Evolutionary conservation across 2,888 invertebrate genomes (phyloP).

Genomic region (Orthosia gracilis): DNA sequence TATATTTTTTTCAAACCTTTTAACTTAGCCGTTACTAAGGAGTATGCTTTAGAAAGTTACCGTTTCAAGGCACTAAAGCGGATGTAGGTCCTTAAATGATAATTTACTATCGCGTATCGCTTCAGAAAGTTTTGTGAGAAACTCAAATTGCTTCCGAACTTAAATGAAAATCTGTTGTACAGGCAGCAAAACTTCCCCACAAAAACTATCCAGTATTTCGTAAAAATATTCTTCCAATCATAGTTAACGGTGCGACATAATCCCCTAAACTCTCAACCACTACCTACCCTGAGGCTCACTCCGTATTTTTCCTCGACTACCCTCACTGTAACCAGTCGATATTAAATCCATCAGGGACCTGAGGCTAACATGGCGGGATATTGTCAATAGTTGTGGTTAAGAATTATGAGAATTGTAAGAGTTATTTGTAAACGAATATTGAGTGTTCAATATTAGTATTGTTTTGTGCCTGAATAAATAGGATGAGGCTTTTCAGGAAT

Average conservation of each 20-base stretch:
- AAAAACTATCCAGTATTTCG: neutral
- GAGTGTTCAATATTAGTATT: conserved; percentile 28
- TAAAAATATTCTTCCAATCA: conserved; percentile 8
- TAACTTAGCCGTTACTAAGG: too few relatives aligned
- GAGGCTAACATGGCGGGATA: conserved; percentile 7
- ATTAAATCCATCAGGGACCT: conserved; percentile 35
- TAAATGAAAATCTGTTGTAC: too few relatives aligned
- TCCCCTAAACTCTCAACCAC: conserved; percentile 8
- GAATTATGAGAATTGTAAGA: conserved; percentile 19
- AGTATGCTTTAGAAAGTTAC: too few relatives aligned
- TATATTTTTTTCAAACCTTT: too few relatives aligned
- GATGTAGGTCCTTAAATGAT: too few relatives aligned
- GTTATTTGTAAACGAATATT: conserved; percentile 34
- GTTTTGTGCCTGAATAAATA: conserved; percentile 18
- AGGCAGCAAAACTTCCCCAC: neutral
- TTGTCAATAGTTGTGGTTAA: conserved; percentile 27
- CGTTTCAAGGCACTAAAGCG: too few relatives aligned
- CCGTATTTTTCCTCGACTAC: conserved; percentile 28
- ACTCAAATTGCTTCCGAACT: too few relatives aligned
- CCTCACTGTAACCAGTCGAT: conserved; percentile 28
- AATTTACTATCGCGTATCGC: too few relatives aligned
- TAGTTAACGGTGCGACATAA: conserved; percentile 44
- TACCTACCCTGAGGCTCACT: conserved; percentile 54
- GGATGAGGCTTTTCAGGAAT: neutral
- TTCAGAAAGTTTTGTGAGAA: neutral